Base-by-base conservation (phyloP, 2,888 invertebrate species). In the Pachydiplax longipennis region DNA sequence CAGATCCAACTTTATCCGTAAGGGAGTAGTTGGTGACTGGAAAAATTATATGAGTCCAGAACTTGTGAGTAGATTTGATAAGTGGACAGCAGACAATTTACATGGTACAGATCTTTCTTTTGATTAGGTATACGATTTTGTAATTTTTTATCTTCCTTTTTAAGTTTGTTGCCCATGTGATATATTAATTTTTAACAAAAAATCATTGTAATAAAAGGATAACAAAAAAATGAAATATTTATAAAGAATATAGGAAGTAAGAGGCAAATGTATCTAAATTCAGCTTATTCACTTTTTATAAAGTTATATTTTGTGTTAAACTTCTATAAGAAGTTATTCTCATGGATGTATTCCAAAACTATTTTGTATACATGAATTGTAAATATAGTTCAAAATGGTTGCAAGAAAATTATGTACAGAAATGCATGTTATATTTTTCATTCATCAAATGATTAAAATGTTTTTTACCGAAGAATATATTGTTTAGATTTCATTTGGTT, bases 21-120 rank as follows among this genome's bases (percentile, higher is more conserved):
- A 97, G 93, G 98, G 98, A 0, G 95, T 96, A 93, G 96, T 97
- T 31, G 97, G 97, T 0, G 97, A 97, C 92, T 97, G 97, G 97
- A 96, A 96, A 92, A 97, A 97, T 93, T 95, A 96, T 91, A 97
- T 98, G 96, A 95, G 96, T 0, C 95, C 96, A 2, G 96, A 97
- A 92, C 94, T 97, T 92, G 96, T 97, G 0, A 94, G 95, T 90
- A 94, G 95, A 92, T 97, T 98, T 93, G 97, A 98, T 93, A 94
- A 95, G 15, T 97, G 97, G 97, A 96, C 95, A 0, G 95, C 95
- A 48, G 93, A 95, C 80, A 95, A 96, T 93, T 93, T 96, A 48
- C 94, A 95, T 90, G 96, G 95, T 0, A 96, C 96, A 0, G 96
- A 95, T 5, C 93, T 96, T 15, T 94, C 94, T 91, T 96, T 96